These are phyloP conservation scores for Elephantulus edwardii DNA, from an alignment of 2,113 vertebrate genomes.

Conservation along the genomic window DNA sequence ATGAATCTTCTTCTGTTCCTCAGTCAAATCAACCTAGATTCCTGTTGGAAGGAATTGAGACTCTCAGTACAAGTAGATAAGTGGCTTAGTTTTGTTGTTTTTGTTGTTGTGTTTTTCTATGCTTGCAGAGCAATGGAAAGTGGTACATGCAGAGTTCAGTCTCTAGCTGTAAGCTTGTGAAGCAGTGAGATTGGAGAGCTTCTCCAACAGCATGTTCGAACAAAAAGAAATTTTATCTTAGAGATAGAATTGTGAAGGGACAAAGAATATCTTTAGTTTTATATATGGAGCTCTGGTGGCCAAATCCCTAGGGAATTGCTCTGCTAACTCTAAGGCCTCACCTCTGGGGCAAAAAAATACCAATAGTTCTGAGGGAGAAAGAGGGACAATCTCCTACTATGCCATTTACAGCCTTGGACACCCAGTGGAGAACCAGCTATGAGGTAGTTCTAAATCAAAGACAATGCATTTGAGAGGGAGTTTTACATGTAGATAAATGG, in stretches of 20 bases:
- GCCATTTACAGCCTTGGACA: no score
- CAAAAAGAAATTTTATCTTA: background rate
- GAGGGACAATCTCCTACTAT: no score
- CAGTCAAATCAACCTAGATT: background rate
- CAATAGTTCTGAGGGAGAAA: no score
- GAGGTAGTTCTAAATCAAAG: no score
- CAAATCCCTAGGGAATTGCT: no score
- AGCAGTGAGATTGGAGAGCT: background rate
- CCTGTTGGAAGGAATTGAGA: background rate
- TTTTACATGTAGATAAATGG: no score
- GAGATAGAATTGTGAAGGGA: background rate
- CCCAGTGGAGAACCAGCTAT: no score
- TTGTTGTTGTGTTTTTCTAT: no score
- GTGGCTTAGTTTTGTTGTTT: no score
- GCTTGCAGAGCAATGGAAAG: background rate
- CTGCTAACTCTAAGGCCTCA: no score
- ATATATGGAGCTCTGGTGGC: background rate
- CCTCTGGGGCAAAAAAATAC: no score
- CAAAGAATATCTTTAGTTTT: background rate
- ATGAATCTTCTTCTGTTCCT: background rate
- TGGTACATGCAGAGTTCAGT: background rate
- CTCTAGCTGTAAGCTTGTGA: background rate
- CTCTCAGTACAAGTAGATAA: background rate
- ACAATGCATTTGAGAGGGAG: no score
- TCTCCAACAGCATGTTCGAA: background rate